Base-by-base conservation (phyloP, 2,113 vertebrate species). In the Rousettus leschenaultii region DNA sequence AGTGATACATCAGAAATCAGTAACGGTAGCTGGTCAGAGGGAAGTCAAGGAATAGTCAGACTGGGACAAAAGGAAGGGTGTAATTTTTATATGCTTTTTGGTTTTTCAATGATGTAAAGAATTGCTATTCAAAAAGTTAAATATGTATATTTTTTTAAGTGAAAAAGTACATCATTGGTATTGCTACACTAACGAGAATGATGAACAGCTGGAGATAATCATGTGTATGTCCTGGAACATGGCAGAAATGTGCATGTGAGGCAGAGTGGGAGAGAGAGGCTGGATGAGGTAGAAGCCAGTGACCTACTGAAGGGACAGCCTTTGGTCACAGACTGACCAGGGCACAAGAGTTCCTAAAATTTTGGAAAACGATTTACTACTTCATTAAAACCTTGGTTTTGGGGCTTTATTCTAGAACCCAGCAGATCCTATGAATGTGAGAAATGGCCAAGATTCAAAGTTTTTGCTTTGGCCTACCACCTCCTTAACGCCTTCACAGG, bases 161-260 rank as follows among this genome's bases (percentile, higher is more conserved):
- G 22, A 22, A 79, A 68, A 70, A 55, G 45, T 26, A 33, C 6
- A 51, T 48, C 61, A 35, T 2, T 40, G 71, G 75, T 2, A 45
- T 1, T 71, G 73, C 45, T 75, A 7, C 3, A 35, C 53, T 68
- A 66, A 57, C 13, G 70, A 19, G 35, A 28, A 35, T 8, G 38
- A 14, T 74, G 63, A 26, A 45, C 30, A 61, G 55, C 55, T 77
- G 43, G 33, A 38, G 63, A 48, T 3, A 51, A 71, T 11, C 6
- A 6, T 53, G 4, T 9, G 13, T 4, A 3, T 33, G 35, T 53
- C 66, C 18, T 24, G n/a, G 40, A 61, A 35, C 4, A 4, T 38
- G 40, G 65, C 9, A 1, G 40, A 35, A 6, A 0, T 6, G 24
- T 0, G 1, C 13, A 12, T n/a, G 43, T 0, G 11, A 66, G 24